Conservation (phyloP, 2,888 invertebrate genomes). For the Sarcophaga carnaria region DNA sequence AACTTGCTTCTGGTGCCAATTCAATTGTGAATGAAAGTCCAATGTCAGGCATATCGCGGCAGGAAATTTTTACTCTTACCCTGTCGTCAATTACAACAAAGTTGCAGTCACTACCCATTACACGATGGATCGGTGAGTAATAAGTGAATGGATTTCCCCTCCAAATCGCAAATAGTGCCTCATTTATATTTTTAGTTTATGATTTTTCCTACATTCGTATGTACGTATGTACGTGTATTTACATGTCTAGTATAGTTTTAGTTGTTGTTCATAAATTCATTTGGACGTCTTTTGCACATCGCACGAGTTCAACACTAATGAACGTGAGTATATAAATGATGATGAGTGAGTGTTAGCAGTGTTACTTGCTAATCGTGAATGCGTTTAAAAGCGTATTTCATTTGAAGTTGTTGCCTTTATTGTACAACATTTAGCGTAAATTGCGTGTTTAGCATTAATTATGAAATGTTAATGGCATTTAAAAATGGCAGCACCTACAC, state of each 20-base stretch:
- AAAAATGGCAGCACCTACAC: slow-evolving; percentile 70
- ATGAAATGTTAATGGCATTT: slow-evolving; percentile 77
- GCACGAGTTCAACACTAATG: slow-evolving; percentile 41
- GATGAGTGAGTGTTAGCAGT: slow-evolving; percentile 22
- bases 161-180: not conserved
- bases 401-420: slow-evolving; percentile 20
- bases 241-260: not conserved
- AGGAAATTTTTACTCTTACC: not conserved
- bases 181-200: slow-evolving; percentile 33
- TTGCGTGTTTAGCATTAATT: slow-evolving; percentile 80
- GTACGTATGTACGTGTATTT: not conserved
- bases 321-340: slow-evolving; percentile 4
- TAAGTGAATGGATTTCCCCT: slow-evolving; percentile 37
- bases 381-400: slow-evolving; percentile 42
- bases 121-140: not conserved
- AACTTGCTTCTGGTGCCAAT: slow-evolving; percentile 35
- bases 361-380: slow-evolving; percentile 44
- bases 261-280: not conserved
- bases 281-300: slow-evolving; percentile 16
- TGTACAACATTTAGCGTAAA: slow-evolving; percentile 75
- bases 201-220: not conserved
- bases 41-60: slow-evolving; percentile 10
- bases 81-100: not conserved
- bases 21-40: slow-evolving; percentile 18
- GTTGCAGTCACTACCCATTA: slow-evolving; percentile 14